Evolutionary conservation across 2,113 vertebrate genomes (phyloP).

Genomic region (Orientallactaga bullata): DNA sequence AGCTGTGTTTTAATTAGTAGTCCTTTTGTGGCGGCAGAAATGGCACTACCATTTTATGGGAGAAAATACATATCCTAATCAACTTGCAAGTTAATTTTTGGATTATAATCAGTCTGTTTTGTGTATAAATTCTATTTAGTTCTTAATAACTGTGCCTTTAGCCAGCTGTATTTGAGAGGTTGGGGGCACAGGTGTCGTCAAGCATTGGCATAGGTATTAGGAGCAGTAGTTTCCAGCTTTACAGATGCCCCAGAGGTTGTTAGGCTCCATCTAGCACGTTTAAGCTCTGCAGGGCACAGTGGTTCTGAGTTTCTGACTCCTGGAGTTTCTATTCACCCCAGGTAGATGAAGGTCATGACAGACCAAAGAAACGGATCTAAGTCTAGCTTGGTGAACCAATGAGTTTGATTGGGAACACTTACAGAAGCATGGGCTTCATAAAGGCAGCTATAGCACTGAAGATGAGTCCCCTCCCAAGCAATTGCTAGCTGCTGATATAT

Average conservation of each 20-base stretch:
- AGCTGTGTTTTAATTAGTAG: neutral
- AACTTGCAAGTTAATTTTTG: conserved; percentile 41
- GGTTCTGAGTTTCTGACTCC: conserved; percentile 34
- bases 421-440: neutral
- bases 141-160: neutral
- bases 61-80: conserved; percentile 12
- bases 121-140: conserved; percentile 38
- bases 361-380: neutral
- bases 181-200: neutral
- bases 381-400: neutral
- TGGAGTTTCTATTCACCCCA: neutral
- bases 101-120: neutral
- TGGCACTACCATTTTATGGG: neutral
- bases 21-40: neutral
- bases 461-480: neutral
- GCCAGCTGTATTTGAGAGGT: neutral
- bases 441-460: neutral
- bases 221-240: neutral
- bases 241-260: neutral
- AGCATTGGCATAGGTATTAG: neutral
- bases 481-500: neutral
- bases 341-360: neutral
- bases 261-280: conserved; percentile 18
- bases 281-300: neutral
- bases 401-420: neutral